These are phyloP conservation scores for Anabacerthia variegaticeps DNA, from an alignment of 2,797 vertebrate genomes.

Conservation along the genomic window DNA sequence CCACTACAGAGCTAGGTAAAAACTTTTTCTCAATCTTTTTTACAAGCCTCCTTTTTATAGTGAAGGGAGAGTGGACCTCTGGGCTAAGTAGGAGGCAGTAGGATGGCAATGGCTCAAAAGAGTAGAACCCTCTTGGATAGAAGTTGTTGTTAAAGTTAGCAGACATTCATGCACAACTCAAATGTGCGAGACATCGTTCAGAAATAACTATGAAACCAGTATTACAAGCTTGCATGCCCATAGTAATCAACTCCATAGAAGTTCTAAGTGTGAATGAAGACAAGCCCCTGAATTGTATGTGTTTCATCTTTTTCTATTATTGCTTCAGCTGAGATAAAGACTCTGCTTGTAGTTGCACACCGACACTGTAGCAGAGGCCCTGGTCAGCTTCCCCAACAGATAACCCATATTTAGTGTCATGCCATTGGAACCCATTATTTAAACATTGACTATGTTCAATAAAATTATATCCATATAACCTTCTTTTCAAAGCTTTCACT, in stretches of 20 bases:
- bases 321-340: neutral
- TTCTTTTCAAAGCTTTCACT: neutral
- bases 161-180: neutral
- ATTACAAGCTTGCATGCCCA: neutral
- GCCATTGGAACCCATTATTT: neutral
- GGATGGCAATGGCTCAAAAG: neutral
- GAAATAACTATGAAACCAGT: neutral
- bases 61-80: neutral
- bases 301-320: neutral
- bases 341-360: neutral
- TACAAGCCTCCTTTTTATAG: neutral
- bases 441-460: neutral
- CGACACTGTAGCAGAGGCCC: neutral
- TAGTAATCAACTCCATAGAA: neutral
- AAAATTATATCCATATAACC: neutral
- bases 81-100: neutral
- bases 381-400: neutral
- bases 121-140: neutral
- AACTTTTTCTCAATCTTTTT: neutral
- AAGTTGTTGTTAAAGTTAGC: neutral
- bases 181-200: neutral
- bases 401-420: accelerated
- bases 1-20: neutral
- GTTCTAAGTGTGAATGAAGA: neutral
- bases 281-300: neutral